Percentiles rank a stretch among this genome's conserved stretches.
Evolutionary conservation across 2,797 vertebrate species (phyloP).

Genomic region (Chelon auratus): DNA sequence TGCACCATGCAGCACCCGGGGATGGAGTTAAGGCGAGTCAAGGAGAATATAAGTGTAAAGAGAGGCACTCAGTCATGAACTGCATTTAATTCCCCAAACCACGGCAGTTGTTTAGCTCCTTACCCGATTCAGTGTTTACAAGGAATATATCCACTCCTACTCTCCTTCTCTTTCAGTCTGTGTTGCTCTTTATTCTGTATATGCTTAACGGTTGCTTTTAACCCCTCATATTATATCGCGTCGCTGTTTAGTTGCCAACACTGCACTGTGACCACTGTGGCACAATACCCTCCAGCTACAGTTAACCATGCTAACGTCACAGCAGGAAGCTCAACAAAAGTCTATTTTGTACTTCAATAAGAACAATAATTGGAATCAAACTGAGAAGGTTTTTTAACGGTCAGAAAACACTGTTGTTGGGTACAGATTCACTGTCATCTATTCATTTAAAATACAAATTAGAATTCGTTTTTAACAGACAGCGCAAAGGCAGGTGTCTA

Average conservation of each 20-base stretch:
- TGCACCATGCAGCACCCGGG: constrained; percentile 56
- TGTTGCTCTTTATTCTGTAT: not conserved
- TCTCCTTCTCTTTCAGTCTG: not conserved
- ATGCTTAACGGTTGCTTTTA: constrained; percentile 15
- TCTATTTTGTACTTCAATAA: not conserved
- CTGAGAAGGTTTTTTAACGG: not conserved
- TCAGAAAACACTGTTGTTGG: not conserved
- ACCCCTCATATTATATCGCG: constrained; percentile 15
- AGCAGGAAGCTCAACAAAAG: constrained; percentile 13
- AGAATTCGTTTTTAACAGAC: not conserved
- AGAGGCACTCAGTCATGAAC: constrained; percentile 58
- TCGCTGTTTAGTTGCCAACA: constrained; percentile 14
- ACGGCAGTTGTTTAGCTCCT: constrained; percentile 37
- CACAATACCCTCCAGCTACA: constrained; percentile 17
- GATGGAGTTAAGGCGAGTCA: constrained; percentile 57
- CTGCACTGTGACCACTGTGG: not conserved
- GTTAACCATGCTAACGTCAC: constrained; percentile 14
- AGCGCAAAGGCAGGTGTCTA: not conserved
- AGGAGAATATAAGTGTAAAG: constrained; percentile 48
- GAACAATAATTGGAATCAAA: not conserved
- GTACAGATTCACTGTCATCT: not conserved
- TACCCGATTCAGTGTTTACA: constrained; percentile 43
- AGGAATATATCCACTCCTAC: not conserved
- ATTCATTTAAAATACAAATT: not conserved
- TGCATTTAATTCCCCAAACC: constrained; percentile 60